Evolutionary conservation across 2,797 vertebrate genomes (phyloP), one percentile per base, ranked within the genome.

Genomic region (Lacerta viridis): DNA sequence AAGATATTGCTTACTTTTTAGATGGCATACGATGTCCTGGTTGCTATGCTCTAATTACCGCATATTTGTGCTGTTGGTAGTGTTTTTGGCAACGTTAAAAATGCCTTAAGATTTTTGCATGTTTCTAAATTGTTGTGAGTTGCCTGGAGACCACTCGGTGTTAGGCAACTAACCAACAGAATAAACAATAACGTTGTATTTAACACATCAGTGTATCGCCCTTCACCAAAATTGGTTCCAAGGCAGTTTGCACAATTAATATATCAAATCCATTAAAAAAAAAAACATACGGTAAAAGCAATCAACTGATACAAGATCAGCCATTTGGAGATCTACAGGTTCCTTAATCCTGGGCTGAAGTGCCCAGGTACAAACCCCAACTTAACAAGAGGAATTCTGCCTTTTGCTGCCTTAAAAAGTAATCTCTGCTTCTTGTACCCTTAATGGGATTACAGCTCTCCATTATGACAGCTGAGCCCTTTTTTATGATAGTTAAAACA

Each of bases 311-410:
- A 20, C 29, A 36, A 15, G 4, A 74, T 6, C 17, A 39, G 2
- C 33, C 33, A 18, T 20, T 33, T 74, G 3, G 33, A 74, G 11
- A 17, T 15, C 33, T 33, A 39, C n/a, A 72, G 33, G 13, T 72
- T 36, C 69, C 66, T 55, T 55, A 55, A 55, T 55, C 50, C 69
- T 33, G n/a, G 72, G 20, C 36, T 23, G 20, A 75, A 39, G 33
- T 23, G 2, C 2, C 72, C 72, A 75, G 36, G 2, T 75, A 75
- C 20, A 25, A 17, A 75, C 1, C 1, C 17, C 29, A n/a, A 71
- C 7, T 7, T 0, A 66, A 85, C 6, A 0, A 2, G 77, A 4
- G 20, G 46, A 55, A 87, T 36, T 5, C 0, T 0, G 17, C 1
- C 71, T 25, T 68, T 91, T 61, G 3, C 36, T 75, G 9, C 39